Evolutionary conservation across 2,797 vertebrate genomes (phyloP).

Genomic region (Chrosomus eos): DNA sequence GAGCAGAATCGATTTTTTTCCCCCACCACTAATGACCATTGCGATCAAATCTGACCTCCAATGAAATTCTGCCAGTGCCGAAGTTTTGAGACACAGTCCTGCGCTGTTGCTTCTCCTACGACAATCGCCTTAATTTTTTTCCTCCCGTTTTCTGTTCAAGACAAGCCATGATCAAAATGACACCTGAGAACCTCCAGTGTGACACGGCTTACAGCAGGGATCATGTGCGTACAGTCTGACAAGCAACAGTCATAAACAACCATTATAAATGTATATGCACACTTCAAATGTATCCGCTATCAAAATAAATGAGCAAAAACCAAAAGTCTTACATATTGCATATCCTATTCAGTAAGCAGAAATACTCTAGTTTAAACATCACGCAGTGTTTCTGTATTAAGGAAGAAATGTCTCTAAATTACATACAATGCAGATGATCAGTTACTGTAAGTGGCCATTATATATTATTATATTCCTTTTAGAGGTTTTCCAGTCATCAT

Average conservation of each 20-base stretch:
- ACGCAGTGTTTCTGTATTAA: not conserved
- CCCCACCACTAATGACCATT: not conserved
- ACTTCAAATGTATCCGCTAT: no score
- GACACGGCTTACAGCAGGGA: not conserved
- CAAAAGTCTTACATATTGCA: not conserved
- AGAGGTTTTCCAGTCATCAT: constrained; percentile 4
- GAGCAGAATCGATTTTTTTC: no score
- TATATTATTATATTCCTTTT: constrained; percentile 44
- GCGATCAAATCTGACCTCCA: not conserved
- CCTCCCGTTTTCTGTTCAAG: no score
- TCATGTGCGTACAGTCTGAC: not conserved
- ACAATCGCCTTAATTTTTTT: no score
- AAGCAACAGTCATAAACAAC: not conserved
- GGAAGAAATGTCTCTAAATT: not conserved
- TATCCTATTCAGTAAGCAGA: not conserved
- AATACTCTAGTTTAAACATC: not conserved
- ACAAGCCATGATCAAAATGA: no score
- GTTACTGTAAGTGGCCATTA: constrained; percentile 47
- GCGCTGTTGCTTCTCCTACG: not conserved
- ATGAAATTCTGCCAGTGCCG: not conserved
- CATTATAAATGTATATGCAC: no score
- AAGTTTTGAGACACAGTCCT: not conserved
- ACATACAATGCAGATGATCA: constrained; percentile 5
- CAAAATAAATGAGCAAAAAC: constrained; percentile 6
- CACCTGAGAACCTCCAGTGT: not conserved